Percentiles rank a stretch among this genome's conserved stretches.
phyloP scores from a whole-genome alignment of 37 sponge, comb jelly and placozoan genomes.

The Spongia lamella region DNA sequence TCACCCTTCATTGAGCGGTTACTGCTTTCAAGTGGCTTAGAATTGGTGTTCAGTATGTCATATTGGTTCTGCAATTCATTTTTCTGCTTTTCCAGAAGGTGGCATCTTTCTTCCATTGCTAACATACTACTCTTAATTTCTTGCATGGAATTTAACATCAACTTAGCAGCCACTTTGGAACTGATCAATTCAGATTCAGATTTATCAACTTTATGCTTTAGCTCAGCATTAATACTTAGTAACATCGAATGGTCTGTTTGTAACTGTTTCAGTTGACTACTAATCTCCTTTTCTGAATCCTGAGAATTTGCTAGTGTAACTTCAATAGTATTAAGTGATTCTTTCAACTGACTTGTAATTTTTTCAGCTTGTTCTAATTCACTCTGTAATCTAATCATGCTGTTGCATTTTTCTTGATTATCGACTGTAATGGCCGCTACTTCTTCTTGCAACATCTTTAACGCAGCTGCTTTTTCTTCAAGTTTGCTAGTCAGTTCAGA shows the following conservation, averaged over 20 bases:
- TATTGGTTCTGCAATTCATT: background rate
- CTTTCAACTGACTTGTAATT: too few species aligned
- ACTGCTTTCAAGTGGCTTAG: too few species aligned
- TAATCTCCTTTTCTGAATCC: too few species aligned
- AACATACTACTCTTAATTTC: background rate
- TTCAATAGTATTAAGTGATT: too few species aligned
- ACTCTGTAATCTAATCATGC: background rate
- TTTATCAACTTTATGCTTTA: background rate
- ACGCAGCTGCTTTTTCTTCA: background rate
- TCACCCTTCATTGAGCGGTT: background rate
- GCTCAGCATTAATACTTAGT: background rate
- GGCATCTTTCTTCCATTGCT: slow-evolving; percentile 15
- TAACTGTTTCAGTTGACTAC: too few species aligned
- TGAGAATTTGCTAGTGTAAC: too few species aligned
- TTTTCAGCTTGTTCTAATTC: slow-evolving; percentile 10
- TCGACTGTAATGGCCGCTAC: slow-evolving; percentile 22
- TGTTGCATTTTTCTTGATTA: background rate
- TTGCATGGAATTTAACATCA: background rate
- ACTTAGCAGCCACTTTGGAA: background rate
- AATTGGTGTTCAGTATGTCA: background rate
- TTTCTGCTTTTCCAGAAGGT: background rate
- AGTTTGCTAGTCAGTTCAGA: background rate
- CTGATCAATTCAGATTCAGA: background rate
- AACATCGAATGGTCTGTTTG: background rate
- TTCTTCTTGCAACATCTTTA: background rate